Evolutionary conservation across 2,888 invertebrate species (phyloP), one percentile per base, ranked within the genome.

Genomic region (Cephus spinipes): DNA sequence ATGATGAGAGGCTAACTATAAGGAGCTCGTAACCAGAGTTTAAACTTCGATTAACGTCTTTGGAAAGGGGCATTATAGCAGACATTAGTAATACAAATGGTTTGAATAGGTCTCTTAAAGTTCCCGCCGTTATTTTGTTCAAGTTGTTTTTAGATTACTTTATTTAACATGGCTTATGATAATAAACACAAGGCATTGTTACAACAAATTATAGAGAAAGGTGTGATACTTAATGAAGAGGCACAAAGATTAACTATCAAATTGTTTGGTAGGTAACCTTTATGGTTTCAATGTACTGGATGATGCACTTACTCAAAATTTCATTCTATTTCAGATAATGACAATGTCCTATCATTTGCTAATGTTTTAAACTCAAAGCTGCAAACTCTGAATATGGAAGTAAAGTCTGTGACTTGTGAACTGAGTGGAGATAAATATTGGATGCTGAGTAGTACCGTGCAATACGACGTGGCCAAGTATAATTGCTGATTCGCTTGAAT

Each of bases 341-440:
- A 69, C 30, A 69, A 35, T n/a, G 11, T 68, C 33, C 12, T 12
- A 74, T 74, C 33, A 15, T 76, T 73, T 74, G 79, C 82, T 73
- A 79, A 75, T 4, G 12, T 77, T n/a, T 89, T 91, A 68, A 91
- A 91, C 77, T 69, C 79, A 12, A 76, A 87, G 40, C 79, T 91
- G 74, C 81, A 84, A 30, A 81, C 84, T 12, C 76, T 90, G 30
- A 84, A 83, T 30, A 88, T 90, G 88, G 80, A 82, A 73, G 83
- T 91, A 4, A 87, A 87, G 80, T 80, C 81, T 35, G 81, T 80
- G 11, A 82, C 75, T 35, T 90, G 89, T 79, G 91, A 91, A 84
- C 74, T 89, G 31, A 87, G 88, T 30, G 90, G 90, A 4, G 77
- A 87, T 12, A 83, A 83, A 69, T 90, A 88, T 82, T 91, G 90